Conservation (phyloP, 2,113 vertebrate species). For the Emydura subglobosa region DNA sequence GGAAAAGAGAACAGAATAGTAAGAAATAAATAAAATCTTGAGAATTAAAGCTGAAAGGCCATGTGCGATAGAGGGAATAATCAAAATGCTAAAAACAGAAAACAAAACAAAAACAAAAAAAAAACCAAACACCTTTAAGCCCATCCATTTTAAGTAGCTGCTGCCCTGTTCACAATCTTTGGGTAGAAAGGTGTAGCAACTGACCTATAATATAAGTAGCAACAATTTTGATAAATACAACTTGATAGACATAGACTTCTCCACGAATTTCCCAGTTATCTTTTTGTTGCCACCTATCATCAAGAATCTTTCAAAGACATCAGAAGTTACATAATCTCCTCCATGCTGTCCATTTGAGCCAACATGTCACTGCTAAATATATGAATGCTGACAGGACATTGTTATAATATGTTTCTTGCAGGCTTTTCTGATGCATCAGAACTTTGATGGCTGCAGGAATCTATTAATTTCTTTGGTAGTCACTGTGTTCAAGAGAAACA, state of each 20-base stretch:
- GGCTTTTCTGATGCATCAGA: not conserved
- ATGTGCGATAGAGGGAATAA: not conserved
- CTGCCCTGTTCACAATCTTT: not conserved
- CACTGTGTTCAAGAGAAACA: not conserved
- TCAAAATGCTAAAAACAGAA: not conserved
- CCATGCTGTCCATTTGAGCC: not conserved
- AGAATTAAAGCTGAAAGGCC: not conserved
- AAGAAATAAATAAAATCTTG: not conserved
- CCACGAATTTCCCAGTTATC: not conserved
- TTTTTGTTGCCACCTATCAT: not conserved
- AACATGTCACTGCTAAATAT: not conserved
- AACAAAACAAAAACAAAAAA: not conserved
- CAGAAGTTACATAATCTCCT: slow-evolving; percentile 13
- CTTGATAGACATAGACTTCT: not conserved
- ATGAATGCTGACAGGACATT: not conserved
- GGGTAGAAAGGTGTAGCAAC: not conserved
- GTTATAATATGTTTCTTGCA: not conserved
- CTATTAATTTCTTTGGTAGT: not conserved
- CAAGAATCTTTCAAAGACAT: not conserved
- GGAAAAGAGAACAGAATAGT: not conserved
- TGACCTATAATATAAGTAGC: not conserved
- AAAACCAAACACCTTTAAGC: not conserved
- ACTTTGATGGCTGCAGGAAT: not conserved
- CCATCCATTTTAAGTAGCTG: not conserved
- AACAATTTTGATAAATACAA: slow-evolving; percentile 14